Base-by-base conservation (phyloP, 2,113 vertebrate genomes). In the Otus sunia region DNA sequence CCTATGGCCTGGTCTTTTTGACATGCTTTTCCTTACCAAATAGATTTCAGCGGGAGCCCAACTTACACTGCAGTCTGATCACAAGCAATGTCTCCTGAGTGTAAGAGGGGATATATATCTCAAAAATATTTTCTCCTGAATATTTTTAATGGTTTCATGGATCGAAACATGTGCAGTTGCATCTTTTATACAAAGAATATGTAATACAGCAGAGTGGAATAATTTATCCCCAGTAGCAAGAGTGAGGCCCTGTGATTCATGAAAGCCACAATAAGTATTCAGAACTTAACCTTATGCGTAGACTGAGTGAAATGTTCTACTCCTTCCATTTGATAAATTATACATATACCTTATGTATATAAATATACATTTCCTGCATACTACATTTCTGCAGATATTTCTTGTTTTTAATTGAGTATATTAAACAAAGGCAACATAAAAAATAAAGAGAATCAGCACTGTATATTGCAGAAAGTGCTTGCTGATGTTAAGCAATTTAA, bases 171-270 rank as follows among this genome's bases (percentile, higher is more conserved):
- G 94, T 97, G 94, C 94, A 86, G 86, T 97, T 96, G 95, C 95
- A 96, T 97, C 94, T 96, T 97, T 97, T 97, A 96, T 95, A 96
- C 77, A 96, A 97, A 96, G 97, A 96, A 97, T 97, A 95, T 97
- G 94, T 96, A 97, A 96, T 96, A 96, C 77, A 92, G 95, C 84
- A 73, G 90, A 96, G 86, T 96, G 78, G 96, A 96, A 97, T 97
- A 97, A 97, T 97, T 97, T 97, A 97, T 97, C 96, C 97, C 97
- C 96, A 97, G 93, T 96, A 96, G 96, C 93, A 96, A 90, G 86
- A 97, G 88, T 96, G 92, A 94, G 93, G 92, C 91, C 94, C 91
- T 97, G 87, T 96, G 96, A 96, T 97, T 97, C 97, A 97, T 97
- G 96, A 97, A 97, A 97, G 94, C 96, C 90, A 90, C 92, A 97